A percentile compares a stretch with the other conserved stretches of the same genome.
phyloP scores from a whole-genome alignment of 2,113 vertebrate genomes.

The Saccopteryx leptura region DNA sequence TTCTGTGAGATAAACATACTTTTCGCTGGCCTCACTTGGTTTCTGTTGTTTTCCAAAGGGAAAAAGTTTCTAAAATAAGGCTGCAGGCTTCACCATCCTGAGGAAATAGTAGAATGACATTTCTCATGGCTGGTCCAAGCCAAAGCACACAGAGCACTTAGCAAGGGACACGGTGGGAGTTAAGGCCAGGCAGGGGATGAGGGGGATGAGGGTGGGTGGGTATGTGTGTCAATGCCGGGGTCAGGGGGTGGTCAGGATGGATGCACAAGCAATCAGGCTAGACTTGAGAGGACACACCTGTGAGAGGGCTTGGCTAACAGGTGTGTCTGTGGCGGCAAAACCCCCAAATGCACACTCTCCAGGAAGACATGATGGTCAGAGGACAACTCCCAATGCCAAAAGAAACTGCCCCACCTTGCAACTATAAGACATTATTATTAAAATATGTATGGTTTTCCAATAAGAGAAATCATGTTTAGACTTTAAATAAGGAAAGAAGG shows the following conservation, averaged over 20 bases:
- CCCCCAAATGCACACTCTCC: background rate
- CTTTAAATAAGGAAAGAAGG: background rate
- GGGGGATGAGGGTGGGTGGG: background rate
- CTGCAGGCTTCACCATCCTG: background rate
- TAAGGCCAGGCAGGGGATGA: background rate
- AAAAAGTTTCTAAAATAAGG: background rate
- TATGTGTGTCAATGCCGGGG: background rate
- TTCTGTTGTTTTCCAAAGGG: background rate
- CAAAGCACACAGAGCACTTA: background rate
- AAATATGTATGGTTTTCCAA: background rate
- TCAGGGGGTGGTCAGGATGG: background rate
- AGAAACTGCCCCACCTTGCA: background rate
- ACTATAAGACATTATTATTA: background rate
- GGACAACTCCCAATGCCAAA: background rate
- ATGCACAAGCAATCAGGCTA: fast-evolving
- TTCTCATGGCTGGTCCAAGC: too few species aligned
- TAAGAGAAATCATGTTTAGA: background rate
- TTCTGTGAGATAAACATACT: background rate
- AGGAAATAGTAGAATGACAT: background rate
- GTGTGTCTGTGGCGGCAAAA: background rate
- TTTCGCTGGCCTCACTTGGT: background rate
- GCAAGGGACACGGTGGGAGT: background rate
- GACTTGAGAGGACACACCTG: background rate
- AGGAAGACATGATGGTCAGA: background rate
- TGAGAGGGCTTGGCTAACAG: background rate